Base-by-base conservation (phyloP, 2,797 vertebrate genomes). In the Cryptoblepharus egeriae region DNA sequence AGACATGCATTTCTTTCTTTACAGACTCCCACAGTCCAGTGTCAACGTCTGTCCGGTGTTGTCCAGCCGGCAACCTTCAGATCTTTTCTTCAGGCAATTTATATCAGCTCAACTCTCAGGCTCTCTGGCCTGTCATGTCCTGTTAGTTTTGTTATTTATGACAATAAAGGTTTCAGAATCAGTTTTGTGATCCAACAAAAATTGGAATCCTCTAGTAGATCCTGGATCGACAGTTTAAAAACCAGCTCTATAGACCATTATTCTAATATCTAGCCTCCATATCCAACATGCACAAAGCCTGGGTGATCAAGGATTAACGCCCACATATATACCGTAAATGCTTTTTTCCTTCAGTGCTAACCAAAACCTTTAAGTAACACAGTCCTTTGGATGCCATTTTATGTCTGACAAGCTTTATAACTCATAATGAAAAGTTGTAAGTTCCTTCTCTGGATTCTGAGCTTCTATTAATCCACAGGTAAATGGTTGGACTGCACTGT, bases 401-500 rank as follows among this genome's bases (percentile, higher is more conserved):
- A 90, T 91, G 88, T 93, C 90, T 93, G 92, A 92, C 94, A 94
- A 95, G 90, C 93, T 94, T 95, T 95, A 93, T 96, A 95, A 95
- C 95, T 96, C 93, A 94, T 92, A 94, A 93, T 95, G 94, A 96
- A 95, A 95, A 93, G 93, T 93, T 96, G 88, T 4, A 80, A 26
- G 3, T 90, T 70, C 82, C 87, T 90, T 88, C 92, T 91, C 83
- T 92, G 92, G 94, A 92, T 90, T 91, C 90, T 92, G 55, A 95
- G 88, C 90, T 95, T 93, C 92, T 93, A 95, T 96, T 95, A 94
- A 92, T 95, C 85, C 90, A 90, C 57, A 83, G 93, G 92, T 90
- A 96, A 96, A 95, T 94, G 95, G 89, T 69, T 91, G 90, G 93
- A 94, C 95, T 95, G 92, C 88, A 87, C 95, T 96, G 89, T 95